A percentile compares a stretch with the other conserved stretches of the same genome.
Conservation (phyloP, 2,113 vertebrate genomes). For the Sclerurus mexicanus region DNA sequence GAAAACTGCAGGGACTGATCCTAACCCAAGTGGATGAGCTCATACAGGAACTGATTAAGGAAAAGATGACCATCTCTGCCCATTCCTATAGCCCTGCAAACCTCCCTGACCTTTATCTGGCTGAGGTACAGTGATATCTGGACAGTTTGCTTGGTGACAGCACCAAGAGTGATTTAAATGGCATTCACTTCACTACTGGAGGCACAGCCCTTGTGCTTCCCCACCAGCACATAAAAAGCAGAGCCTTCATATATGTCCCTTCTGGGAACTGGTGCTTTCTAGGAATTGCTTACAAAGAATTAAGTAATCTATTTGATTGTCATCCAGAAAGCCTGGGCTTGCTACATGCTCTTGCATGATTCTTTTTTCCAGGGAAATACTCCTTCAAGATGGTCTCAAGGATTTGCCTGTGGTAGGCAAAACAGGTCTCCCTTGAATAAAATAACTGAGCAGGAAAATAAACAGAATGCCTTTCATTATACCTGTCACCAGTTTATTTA, state of each 20-base stretch:
- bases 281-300: constrained; percentile 35
- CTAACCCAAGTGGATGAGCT: neutral
- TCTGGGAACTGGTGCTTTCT: neutral
- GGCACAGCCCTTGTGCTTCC: neutral
- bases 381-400: neutral
- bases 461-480: constrained; percentile 33
- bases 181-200: neutral
- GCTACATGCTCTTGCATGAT: neutral
- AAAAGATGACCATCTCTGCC: neutral
- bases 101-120: neutral
- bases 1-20: neutral
- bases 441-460: constrained; percentile 1
- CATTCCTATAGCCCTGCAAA: neutral
- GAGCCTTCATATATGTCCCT: neutral
- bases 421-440: constrained; percentile 21
- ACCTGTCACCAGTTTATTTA: constrained; percentile 62
- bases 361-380: neutral
- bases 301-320: constrained; percentile 8
- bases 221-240: neutral
- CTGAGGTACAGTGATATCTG: neutral
- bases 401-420: constrained; percentile 35
- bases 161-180: neutral
- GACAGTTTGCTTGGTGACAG: neutral
- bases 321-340: neutral
- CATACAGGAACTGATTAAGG: neutral